Base-by-base conservation (phyloP, 1,140 invertebrate species). In the Saccostrea echinata region DNA sequence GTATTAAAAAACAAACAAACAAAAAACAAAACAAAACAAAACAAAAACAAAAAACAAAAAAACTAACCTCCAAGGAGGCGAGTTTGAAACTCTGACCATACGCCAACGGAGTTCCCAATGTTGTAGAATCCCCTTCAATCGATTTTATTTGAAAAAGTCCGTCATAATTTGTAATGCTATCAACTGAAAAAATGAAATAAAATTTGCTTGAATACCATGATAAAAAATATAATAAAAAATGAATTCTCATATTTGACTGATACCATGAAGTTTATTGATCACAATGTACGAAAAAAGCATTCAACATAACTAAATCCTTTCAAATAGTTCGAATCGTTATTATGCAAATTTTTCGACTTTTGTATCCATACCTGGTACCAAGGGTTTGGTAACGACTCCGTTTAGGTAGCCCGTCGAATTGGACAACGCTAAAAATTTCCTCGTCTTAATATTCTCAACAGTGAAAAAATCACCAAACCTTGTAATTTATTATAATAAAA, bases 81-180 rank as follows among this genome's bases (percentile, higher is more conserved):
- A 86, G 24, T 43, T 27, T n/a, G 33, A 86, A 86, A 4, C 51
- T 24, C 43, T 86, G 68, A 27, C 85, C 85, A 82, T 86, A 86
- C 24, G 30, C 68, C 24, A 86, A 18, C 6, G 76, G 61, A 12
- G 76, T 55, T 35, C 55, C 71, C 18, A 86, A 4, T 43, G 76
- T 86, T 21, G 27, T 82, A 13, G 18, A 1, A 24, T 86, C 51
- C 1, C 55, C 71, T 24, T 86, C 76, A 55, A 52, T 18, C 12
- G 85, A 76, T 35, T 53, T 81, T 18, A 86, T 76, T 82, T 86
- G 85, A 30, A 86, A 86, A 12, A 86, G 35, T 30, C 85, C 85
- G 21, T 81, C 53, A 43, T 81, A 86, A 43, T 86, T 35, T 55
- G 35, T 4, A 52, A 82, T 55, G 30, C 12, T 24, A 33, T 24